Evolutionary conservation across 2,797 vertebrate species (phyloP).

Genomic region (Coccyzus lansbergi): DNA sequence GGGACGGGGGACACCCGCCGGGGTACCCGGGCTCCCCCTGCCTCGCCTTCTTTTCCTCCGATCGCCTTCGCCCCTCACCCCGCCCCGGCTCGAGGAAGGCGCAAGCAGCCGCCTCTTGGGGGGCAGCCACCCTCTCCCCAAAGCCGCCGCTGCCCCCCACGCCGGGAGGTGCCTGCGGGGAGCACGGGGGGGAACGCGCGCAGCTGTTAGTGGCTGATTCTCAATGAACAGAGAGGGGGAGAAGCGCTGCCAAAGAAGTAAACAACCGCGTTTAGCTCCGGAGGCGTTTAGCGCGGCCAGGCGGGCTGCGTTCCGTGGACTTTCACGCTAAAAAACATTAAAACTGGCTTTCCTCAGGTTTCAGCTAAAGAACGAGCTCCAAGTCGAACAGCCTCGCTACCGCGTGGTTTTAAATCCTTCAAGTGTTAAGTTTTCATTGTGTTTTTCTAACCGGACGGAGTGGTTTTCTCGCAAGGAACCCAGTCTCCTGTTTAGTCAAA

Average conservation of each 20-base stretch:
- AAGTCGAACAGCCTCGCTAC: slow-evolving; percentile 30
- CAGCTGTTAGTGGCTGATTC: not conserved
- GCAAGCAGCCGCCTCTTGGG: too few species aligned
- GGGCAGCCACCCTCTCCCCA: not conserved
- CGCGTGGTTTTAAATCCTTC: slow-evolving; percentile 20
- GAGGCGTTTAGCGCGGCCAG: not conserved
- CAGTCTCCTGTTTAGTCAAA: slow-evolving; percentile 71
- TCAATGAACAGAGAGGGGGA: slow-evolving; percentile 27
- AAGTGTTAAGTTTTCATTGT: slow-evolving; percentile 73
- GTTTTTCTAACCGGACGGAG: slow-evolving; percentile 72
- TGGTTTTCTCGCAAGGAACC: slow-evolving; percentile 66
- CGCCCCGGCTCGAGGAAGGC: too few species aligned
- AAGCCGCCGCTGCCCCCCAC: not conserved
- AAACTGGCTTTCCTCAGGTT: slow-evolving; percentile 45
- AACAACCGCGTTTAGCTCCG: slow-evolving; percentile 26
- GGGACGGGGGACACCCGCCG: too few species aligned
- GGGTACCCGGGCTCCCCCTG: too few species aligned
- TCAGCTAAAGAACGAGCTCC: slow-evolving; percentile 37
- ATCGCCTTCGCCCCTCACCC: too few species aligned
- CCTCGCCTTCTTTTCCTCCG: too few species aligned
- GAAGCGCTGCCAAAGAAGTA: slow-evolving; percentile 34
- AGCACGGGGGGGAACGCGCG: not conserved
- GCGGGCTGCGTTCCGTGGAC: not conserved
- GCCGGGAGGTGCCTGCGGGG: not conserved
- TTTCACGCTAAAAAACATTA: slow-evolving; percentile 17